These are phyloP conservation scores for Paramormyrops hopkinsi DNA, from an alignment of 2,797 vertebrate species.

Conservation along the genomic window DNA sequence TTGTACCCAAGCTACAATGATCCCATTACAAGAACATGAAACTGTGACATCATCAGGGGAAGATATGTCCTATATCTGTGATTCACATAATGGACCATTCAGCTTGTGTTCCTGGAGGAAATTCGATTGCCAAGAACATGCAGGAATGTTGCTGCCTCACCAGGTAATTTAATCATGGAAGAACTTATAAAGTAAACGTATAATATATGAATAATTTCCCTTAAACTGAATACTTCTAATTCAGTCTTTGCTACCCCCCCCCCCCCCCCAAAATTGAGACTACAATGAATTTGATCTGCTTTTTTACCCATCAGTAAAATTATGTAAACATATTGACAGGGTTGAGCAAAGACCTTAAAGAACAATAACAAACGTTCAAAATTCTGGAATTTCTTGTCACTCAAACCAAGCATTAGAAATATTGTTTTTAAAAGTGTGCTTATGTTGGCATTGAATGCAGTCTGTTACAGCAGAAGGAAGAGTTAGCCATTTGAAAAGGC, in stretches of 20 bases:
- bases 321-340: not conserved
- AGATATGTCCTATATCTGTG: not conserved
- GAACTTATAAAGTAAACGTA: not conserved
- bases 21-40: not conserved
- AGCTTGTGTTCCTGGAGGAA: not conserved
- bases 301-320: not conserved
- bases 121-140: not conserved
- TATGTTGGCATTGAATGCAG: not conserved
- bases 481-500: constrained; percentile 28
- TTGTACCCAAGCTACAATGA: not conserved
- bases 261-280: not conserved
- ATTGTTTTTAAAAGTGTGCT: not conserved
- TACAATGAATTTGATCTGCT: not conserved
- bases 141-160: not conserved
- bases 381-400: not conserved
- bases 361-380: not conserved
- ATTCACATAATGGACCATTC: not conserved
- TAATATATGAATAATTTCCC: not conserved
- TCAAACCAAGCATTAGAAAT: not conserved
- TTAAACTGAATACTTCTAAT: not conserved
- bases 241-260: not conserved
- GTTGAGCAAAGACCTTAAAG: not conserved
- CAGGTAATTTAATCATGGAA: not conserved
- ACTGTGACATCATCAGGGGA: not conserved
- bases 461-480: constrained; percentile 15